Base-by-base conservation (phyloP, 2,113 vertebrate genomes). In the Phrynocephalus versicolor region DNA sequence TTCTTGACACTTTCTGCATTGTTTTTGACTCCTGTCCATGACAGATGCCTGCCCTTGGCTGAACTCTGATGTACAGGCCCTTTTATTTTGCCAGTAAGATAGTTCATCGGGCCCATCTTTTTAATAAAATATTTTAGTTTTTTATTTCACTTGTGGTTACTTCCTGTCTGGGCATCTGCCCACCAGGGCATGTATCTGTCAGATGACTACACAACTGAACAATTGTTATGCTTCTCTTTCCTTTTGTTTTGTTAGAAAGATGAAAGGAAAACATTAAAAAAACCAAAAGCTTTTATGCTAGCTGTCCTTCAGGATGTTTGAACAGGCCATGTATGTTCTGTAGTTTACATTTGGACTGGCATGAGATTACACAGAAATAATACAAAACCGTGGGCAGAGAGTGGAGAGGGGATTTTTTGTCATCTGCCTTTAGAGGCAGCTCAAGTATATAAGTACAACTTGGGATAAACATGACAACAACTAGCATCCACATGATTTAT, bases 1-100 rank as follows among this genome's bases (percentile, higher is more conserved):
- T 67, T 84, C 33, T 84, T 84, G 75, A 85, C 75, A 85, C 51
- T 51, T 70, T 85, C 55, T 18, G 25, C 45, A 39, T 85, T n/a
- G 57, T 15, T 84, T 78, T 76, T 60, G 45, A 70, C 74, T 85
- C 45, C 23, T 12, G 33, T 78, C 58, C 35, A 58, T 85, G 74
- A 85, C 74, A 85, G 75, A 70, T 58, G 75, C 45, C 51, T 78
- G 75, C 83, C 75, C 74, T 78, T 27, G 35, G 75, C 65, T 85
- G 74, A 65, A 58, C 75, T 85, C 74, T 70, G 51, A 69, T 70
- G 51, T 33, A 60, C 35, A 69, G 64, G 51, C 45, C 75, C 39
- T 58, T n/a, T 45, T n/a, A n/a, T n/a, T 19, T 33, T 21, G 30
- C 35, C 33, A 35, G 35, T 35, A 71, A 30, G 45, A 51, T 51